Percentiles rank a stretch among this genome's conserved stretches.
phyloP scores from a whole-genome alignment of 2,797 vertebrate species.

The Helicolenus hilgendorfi region DNA sequence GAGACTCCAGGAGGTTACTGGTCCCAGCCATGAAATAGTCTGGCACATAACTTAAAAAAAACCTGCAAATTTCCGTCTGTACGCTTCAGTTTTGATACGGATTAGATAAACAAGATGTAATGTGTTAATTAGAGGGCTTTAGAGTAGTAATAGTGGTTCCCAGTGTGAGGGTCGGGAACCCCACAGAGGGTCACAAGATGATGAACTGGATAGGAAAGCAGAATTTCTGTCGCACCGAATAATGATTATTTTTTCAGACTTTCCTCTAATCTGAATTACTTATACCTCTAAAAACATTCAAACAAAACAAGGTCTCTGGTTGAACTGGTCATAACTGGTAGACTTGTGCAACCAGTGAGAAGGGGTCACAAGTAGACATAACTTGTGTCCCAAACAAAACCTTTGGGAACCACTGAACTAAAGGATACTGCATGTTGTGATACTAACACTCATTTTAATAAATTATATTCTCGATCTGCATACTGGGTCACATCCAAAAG shows the following conservation, averaged over 20 bases:
- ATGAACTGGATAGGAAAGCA: neutral
- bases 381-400: neutral
- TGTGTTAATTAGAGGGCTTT: neutral
- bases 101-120: too few species aligned
- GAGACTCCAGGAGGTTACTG: neutral
- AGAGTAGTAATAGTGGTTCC: neutral
- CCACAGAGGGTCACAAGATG: neutral
- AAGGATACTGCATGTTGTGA: neutral
- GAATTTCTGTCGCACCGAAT: neutral
- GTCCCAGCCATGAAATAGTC: neutral
- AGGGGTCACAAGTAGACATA: neutral
- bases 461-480: neutral
- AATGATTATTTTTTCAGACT: neutral
- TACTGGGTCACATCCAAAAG: conserved; percentile 17
- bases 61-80: neutral
- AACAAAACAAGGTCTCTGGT: neutral
- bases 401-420: neutral
- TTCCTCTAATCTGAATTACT: neutral
- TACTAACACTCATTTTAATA: neutral
- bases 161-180: neutral
- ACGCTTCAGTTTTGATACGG: neutral
- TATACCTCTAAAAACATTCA: neutral
- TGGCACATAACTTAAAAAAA: neutral
- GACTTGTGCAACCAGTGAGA: neutral
- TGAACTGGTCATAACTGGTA: neutral